phyloP scores from a whole-genome alignment of 2,797 vertebrate genomes.

The Melanotaenia boesemani region DNA sequence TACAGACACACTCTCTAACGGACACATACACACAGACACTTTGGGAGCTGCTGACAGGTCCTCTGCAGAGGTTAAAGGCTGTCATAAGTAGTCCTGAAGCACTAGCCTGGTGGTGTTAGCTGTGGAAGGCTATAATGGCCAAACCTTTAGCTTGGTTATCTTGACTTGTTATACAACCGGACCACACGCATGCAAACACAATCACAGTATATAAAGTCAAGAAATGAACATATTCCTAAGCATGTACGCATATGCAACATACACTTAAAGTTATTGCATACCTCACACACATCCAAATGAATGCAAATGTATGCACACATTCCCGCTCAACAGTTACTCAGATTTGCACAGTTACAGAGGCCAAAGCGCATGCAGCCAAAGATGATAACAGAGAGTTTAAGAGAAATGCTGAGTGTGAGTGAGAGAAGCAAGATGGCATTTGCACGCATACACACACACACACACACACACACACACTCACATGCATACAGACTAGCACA shows the following conservation, averaged over 20 bases:
- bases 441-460: constrained; percentile 24
- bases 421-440: constrained; percentile 58
- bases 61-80: constrained; percentile 80
- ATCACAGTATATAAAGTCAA: not conserved
- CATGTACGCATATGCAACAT: constrained; percentile 11
- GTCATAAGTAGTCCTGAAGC: constrained; percentile 65
- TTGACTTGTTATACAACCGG: constrained; percentile 14
- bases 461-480: constrained; percentile 13
- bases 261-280: constrained; percentile 2
- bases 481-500: not conserved
- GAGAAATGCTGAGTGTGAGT: constrained; percentile 59
- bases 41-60: constrained; percentile 72
- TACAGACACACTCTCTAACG: constrained; percentile 34
- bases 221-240: constrained; percentile 10
- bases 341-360: constrained; percentile 34
- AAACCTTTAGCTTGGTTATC: constrained; percentile 50
- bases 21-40: constrained; percentile 46
- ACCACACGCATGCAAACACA: constrained; percentile 43
- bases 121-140: constrained; percentile 53
- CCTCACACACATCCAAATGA: not conserved
- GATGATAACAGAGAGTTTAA: constrained; percentile 48
- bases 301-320: constrained; percentile 1
- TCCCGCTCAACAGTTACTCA: constrained; percentile 13
- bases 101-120: constrained; percentile 34
- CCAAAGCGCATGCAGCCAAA: constrained; percentile 49